A percentile compares a stretch with the other conserved stretches of the same genome.
Evolutionary conservation across 2,113 vertebrate species (phyloP).

Genomic region (Danionella cerebrum): DNA sequence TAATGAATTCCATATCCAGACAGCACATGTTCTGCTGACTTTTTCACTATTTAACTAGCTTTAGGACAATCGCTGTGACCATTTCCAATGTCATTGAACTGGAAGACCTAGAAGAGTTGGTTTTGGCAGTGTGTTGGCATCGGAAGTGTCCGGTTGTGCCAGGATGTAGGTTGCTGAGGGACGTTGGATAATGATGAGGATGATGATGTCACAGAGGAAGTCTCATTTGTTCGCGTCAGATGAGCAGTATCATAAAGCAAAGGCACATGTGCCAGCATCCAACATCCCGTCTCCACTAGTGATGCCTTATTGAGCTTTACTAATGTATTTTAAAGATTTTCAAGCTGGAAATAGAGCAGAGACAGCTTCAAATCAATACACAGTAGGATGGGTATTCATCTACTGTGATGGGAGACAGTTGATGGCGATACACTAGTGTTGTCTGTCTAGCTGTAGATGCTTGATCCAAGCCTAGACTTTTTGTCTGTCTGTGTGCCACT

Average conservation of each 20-base stretch:
- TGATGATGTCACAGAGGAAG: conserved; percentile 14
- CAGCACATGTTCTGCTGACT: neutral
- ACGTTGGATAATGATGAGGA: neutral
- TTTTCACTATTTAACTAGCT: conserved; percentile 11
- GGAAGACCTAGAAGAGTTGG: neutral
- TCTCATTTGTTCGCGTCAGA: conserved; percentile 18
- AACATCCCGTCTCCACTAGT: neutral
- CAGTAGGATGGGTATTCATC: conserved; percentile 24
- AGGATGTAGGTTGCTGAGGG: neutral
- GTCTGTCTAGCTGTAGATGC: neutral
- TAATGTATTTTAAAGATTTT: conserved; percentile 22
- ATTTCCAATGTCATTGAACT: neutral
- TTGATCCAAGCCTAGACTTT: too few species aligned
- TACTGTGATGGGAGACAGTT: conserved; percentile 6
- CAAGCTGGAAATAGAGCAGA: conserved; percentile 11
- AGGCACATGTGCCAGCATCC: conserved; percentile 20
- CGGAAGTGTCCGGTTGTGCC: neutral
- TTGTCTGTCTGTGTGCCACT: too few species aligned
- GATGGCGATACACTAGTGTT: neutral
- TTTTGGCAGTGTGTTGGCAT: conserved; percentile 15
- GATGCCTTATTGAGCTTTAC: conserved; percentile 5
- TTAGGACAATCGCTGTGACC: neutral
- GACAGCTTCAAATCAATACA: conserved; percentile 23
- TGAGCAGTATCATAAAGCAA: conserved; percentile 18
- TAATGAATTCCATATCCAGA: neutral